Base-by-base conservation (phyloP, 2,888 invertebrate genomes). In the Caenorhabditis wallacei region DNA sequence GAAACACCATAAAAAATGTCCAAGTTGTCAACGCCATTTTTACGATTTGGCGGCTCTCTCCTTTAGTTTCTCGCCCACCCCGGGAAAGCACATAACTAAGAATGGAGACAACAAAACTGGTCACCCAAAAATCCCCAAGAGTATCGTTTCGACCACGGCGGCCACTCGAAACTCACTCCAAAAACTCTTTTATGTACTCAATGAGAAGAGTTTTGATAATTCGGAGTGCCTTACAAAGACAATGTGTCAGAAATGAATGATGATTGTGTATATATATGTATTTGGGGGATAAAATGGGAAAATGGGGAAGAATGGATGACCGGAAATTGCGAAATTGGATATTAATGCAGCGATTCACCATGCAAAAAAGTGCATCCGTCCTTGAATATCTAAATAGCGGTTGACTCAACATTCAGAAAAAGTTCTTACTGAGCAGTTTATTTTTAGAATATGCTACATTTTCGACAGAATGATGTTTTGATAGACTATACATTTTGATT, bases 91-190 rank as follows among this genome's bases (percentile, higher is more conserved):
- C 54, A 37, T 24, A 54, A 54, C 54, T 69, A 30, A 26, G 56
- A 43, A 56, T 24, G 43, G 68, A 59, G 75, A 75, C 57, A 51
- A 76, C 68, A 76, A n/a, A 69, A 76, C 69, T 78, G 78, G 78
- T 63, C 76, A 75, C 75, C 75, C 30, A n/a, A 26, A 69, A 78
- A 78, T 78, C 78, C 78, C 78, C 78, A 30, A 78, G 78, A 78
- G 78, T 69, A 78, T 69, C 78, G 69, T 78, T 78, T 61, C n/a
- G n/a, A 69, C 69, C 69, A 69, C 69, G 61, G 54, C 76, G 43
- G n/a, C 22, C 66, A 66, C 76, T 68, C 53, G 40, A 59, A 53
- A 69, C 68, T 20, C 53, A 53, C 71, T 4, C 43, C 22, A 75
- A 78, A 78, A 53, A 54, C 78, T 30, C 8, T 70, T 69, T 69